Evolutionary conservation across 2,797 vertebrate genomes (phyloP), one percentile per base, ranked within the genome.

Genomic region (Spatula clypeata): DNA sequence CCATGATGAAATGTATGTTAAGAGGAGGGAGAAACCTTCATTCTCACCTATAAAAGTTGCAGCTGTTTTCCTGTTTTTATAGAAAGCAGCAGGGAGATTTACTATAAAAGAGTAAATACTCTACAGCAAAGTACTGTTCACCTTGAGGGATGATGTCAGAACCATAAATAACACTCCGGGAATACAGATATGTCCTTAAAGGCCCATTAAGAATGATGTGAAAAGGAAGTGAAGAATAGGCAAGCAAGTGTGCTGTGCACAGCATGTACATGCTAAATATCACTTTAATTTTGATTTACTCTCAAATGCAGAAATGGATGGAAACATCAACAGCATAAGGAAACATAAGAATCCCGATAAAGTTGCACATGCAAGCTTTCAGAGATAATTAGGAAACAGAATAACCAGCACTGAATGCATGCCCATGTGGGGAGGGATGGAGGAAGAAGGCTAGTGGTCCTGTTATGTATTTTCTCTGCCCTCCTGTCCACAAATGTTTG

Each of bases 61-160:
- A 97, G 95, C 95, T 97, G 90, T 72, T 90, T 97, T 97, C 96
- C 96, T 96, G 95, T 97, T 97, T 97, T 96, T 92, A 97, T 93
- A 96, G 94, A 96, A 95, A 97, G 93, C 93, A 95, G 94, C 47
- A 24, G 75, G 94, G 80, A 92, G 95, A 90, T 91, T 44, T 85
- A 87, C 94, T 89, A 72, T 92, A 62, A 75, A 92, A 89, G 81
- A 92, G 91, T 19, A 91, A 40, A 19, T 86, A 93, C 72, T 67
- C 62, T 32, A 62, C 91, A 76, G 86, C 91, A 86, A 31, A 91
- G 91, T 24, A 57, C 80, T 29, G 60, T 80, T 96, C 96, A 96
- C 94, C 97, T 97, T 95, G 94, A 94, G 82, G 84, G 90, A 70
- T 86, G 95, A 95, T 90, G 92, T 95, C 96, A 97, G 95, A 95